These are phyloP conservation scores for Drosophila nikananu DNA, from an alignment of 1,140 invertebrate genomes.

Conservation along the genomic window DNA sequence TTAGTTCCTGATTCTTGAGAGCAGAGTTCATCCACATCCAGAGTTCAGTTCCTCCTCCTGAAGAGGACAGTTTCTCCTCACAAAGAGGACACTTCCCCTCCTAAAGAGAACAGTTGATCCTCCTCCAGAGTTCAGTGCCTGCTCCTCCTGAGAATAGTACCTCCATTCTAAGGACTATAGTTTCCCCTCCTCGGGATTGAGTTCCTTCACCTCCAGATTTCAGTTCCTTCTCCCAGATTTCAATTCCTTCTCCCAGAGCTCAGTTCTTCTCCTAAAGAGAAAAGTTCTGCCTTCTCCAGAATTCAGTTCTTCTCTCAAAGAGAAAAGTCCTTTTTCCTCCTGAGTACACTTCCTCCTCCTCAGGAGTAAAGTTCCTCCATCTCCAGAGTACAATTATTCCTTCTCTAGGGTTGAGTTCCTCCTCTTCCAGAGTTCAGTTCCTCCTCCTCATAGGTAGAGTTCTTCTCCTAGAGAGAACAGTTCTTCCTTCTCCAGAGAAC, in stretches of 20 bases:
- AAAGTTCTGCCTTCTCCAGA: background rate
- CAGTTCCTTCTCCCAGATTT: background rate
- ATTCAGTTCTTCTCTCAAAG: too few species aligned
- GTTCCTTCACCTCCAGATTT: too few species aligned
- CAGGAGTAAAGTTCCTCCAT: background rate
- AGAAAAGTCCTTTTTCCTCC: background rate
- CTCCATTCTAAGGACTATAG: too few species aligned
- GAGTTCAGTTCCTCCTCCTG: too few species aligned
- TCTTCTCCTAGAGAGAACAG: too few species aligned
- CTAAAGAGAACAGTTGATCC: background rate
- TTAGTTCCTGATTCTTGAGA: too few species aligned
- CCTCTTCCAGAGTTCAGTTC: background rate
- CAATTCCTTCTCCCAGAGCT: too few species aligned
- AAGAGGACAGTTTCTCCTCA: background rate
- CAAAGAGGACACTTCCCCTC: background rate
- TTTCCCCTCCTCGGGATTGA: too few species aligned
- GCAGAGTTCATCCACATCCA: too few species aligned
- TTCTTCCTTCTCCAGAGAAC: too few species aligned
- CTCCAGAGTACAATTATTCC: background rate
- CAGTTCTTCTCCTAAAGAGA: background rate
- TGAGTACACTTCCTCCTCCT: background rate
- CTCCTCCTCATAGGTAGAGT: too few species aligned
- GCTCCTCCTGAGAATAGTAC: too few species aligned
- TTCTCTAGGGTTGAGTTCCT: background rate
- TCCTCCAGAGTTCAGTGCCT: background rate